Percentiles rank a stretch among this genome's conserved stretches.
Conservation (phyloP, 2,888 invertebrate species). For the Brenthis ino region DNA sequence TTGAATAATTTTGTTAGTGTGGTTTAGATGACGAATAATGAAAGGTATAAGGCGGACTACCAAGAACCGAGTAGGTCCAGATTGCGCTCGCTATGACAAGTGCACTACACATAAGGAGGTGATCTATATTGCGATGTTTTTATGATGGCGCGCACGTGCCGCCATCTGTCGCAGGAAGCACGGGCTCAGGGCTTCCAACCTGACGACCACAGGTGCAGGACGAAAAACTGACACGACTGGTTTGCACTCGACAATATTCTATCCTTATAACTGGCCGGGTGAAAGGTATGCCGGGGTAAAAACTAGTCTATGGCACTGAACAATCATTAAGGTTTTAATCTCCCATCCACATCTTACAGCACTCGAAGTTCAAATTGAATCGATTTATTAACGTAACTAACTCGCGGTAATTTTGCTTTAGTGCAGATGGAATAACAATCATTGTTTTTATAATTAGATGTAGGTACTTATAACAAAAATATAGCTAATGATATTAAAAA, state of each 20-base stretch:
- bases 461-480: too few relatives aligned
- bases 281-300: constrained; percentile 18
- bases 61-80: too few relatives aligned
- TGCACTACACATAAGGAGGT: constrained; percentile 19
- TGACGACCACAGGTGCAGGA: constrained; percentile 44
- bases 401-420: too few relatives aligned
- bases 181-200: constrained; percentile 75
- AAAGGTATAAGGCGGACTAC: too few relatives aligned
- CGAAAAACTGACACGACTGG: constrained; percentile 40
- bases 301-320: not conserved
- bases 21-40: too few relatives aligned
- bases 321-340: constrained; percentile 16
- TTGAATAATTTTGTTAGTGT: not conserved
- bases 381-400: not conserved
- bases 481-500: too few relatives aligned
- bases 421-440: too few relatives aligned
- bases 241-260: constrained; percentile 28
- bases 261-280: constrained; percentile 22
- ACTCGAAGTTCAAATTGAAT: not conserved
- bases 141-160: constrained; percentile 62
- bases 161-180: constrained; percentile 78
- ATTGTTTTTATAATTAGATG: too few relatives aligned
- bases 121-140: constrained; percentile 48
- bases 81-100: not conserved
- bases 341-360: not conserved